phyloP scores from a whole-genome alignment of 2,797 vertebrate species.

The Epinephelus coioides region DNA sequence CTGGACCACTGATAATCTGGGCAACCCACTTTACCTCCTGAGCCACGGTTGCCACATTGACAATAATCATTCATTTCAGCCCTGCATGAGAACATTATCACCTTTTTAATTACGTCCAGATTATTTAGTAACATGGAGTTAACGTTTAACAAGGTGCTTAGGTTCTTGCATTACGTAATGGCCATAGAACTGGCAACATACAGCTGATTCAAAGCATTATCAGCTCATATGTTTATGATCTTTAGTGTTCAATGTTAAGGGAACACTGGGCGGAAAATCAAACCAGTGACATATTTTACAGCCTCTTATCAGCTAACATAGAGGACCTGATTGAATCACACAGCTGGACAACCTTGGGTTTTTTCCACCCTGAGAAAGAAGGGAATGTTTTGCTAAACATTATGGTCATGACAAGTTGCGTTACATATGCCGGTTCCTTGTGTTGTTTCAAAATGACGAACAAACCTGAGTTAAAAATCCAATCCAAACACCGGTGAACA shows the following conservation, averaged over 20 bases:
- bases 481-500: conserved; percentile 38
- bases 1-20: too few relatives aligned
- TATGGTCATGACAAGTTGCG: conserved; percentile 4
- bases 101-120: background rate
- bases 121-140: conserved; percentile 36
- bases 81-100: background rate
- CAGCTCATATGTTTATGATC: conserved; percentile 40
- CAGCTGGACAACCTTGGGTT: conserved; percentile 52
- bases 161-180: conserved; percentile 28
- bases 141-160: conserved; percentile 28
- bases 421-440: conserved; percentile 5
- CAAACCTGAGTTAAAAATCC: conserved; percentile 64
- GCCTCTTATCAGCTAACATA: conserved; percentile 65
- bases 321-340: conserved; percentile 40
- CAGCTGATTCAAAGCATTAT: conserved; percentile 17
- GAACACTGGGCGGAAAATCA: conserved; percentile 11
- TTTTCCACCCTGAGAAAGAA: conserved; percentile 55
- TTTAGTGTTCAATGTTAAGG: background rate
- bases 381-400: conserved; percentile 36
- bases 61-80: background rate
- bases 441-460: background rate
- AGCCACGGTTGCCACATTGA: background rate
- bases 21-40: too few relatives aligned
- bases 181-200: background rate
- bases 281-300: conserved; percentile 43